Percentiles rank a stretch among this genome's conserved stretches.
Evolutionary conservation across 1,140 invertebrate species (phyloP).

Genomic region (Pogonomyrmex barbatus): DNA sequence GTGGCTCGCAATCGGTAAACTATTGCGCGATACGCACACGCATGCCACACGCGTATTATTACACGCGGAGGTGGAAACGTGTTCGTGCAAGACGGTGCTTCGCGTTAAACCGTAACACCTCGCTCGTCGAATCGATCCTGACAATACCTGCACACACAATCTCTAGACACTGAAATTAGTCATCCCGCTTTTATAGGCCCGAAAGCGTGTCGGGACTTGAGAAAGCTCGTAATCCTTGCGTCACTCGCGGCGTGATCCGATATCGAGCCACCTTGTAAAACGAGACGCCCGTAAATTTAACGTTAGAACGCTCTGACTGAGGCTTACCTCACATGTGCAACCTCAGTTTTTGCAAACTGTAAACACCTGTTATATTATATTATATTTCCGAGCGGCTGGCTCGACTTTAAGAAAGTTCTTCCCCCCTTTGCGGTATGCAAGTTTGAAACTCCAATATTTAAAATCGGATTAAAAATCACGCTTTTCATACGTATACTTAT

Average conservation of each 20-base stretch:
- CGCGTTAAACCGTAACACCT: slow-evolving; percentile 58
- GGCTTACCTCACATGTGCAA: slow-evolving; percentile 31
- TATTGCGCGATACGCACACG: slow-evolving; percentile 53
- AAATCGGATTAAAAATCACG: too few relatives aligned
- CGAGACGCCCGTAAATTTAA: slow-evolving; percentile 53
- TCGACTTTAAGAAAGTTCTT: slow-evolving; percentile 35
- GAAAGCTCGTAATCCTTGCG: slow-evolving; percentile 60
- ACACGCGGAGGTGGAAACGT: slow-evolving; percentile 22
- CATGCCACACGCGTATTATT: slow-evolving; percentile 19
- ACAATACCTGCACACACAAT: slow-evolving; percentile 56
- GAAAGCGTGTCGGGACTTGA: slow-evolving; percentile 54
- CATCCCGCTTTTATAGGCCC: slow-evolving; percentile 60
- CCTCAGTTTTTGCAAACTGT: slow-evolving; percentile 42
- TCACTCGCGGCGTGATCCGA: slow-evolving; percentile 57
- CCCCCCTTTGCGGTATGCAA: not conserved
- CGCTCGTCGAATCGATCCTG: slow-evolving; percentile 52
- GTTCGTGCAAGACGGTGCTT: slow-evolving; percentile 60
- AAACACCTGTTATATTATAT: slow-evolving; percentile 16
- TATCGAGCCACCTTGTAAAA: slow-evolving; percentile 54
- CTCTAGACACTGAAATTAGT: slow-evolving; percentile 60
- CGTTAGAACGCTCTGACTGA: slow-evolving; percentile 47
- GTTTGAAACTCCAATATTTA: not conserved
- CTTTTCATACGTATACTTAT: too few relatives aligned
- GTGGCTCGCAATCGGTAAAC: slow-evolving; percentile 24
- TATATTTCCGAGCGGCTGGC: slow-evolving; percentile 3